These are phyloP conservation scores for Lysandra coridon DNA, from an alignment of 2,888 invertebrate species.

Conservation along the genomic window DNA sequence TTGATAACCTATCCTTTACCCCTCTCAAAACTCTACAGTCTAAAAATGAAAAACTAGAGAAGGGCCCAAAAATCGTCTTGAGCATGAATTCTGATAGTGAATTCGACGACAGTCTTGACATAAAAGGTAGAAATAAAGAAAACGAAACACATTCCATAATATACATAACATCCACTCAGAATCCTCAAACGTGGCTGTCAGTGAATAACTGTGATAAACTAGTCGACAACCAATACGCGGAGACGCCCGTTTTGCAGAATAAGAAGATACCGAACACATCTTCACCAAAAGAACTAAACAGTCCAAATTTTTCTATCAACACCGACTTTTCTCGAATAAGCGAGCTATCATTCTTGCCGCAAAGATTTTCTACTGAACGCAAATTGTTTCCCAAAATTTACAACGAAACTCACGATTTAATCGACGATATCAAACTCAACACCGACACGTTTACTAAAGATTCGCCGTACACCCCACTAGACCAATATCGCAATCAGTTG, in stretches of 20 bases:
- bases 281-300: slow-evolving; percentile 70
- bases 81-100: slow-evolving; percentile 67
- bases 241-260: slow-evolving; percentile 52
- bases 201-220: slow-evolving; percentile 51
- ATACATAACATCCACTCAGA: slow-evolving; percentile 58
- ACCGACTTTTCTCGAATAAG: slow-evolving; percentile 74
- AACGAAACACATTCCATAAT: slow-evolving; percentile 66
- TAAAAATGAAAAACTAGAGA: slow-evolving; percentile 61
- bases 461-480: slow-evolving; percentile 63
- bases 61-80: slow-evolving; percentile 64
- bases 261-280: slow-evolving; percentile 74
- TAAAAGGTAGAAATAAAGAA: slow-evolving; percentile 58
- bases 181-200: slow-evolving; percentile 58
- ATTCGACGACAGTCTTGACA: slow-evolving; percentile 63
- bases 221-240: slow-evolving; percentile 46
- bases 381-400: slow-evolving; percentile 60
- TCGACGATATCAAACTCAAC: slow-evolving; percentile 62
- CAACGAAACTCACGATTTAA: slow-evolving; percentile 62
- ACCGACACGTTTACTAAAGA: slow-evolving; percentile 79
- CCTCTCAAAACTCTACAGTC: slow-evolving; percentile 57
- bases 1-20: slow-evolving; percentile 70
- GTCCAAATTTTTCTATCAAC: slow-evolving; percentile 73
- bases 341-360: slow-evolving; percentile 69
- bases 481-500: slow-evolving; percentile 50
- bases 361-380: slow-evolving; percentile 70